These are phyloP conservation scores for Phainopepla nitens DNA, from an alignment of 2,113 vertebrate species.

Conservation along the genomic window DNA sequence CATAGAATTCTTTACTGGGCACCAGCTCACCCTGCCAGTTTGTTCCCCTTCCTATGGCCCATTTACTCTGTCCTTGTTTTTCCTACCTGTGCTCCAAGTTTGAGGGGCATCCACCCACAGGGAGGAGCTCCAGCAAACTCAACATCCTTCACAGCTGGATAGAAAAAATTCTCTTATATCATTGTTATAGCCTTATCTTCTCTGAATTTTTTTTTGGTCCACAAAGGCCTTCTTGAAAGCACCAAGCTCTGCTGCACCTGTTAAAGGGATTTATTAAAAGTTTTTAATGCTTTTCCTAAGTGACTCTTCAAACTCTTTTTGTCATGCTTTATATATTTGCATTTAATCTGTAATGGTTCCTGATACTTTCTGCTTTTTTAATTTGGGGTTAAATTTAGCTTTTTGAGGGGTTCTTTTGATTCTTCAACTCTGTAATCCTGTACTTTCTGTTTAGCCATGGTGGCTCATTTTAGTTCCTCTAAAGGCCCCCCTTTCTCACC, in stretches of 20 bases:
- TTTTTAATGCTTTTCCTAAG: background rate
- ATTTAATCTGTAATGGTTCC: background rate
- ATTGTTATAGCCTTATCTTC: background rate
- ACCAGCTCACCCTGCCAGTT: background rate
- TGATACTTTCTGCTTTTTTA: background rate
- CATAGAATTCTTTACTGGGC: background rate
- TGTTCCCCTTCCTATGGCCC: background rate
- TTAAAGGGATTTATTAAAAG: background rate
- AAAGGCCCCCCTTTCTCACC: background rate
- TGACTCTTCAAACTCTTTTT: background rate
- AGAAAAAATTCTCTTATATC: background rate
- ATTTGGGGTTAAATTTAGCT: background rate
- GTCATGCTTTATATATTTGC: background rate
- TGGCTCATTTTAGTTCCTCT: background rate
- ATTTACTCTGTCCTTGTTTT: background rate
- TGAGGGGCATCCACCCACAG: rapidly evolving
- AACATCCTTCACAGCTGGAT: background rate
- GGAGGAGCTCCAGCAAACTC: background rate
- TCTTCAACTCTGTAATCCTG: background rate
- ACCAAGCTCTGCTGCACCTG: background rate
- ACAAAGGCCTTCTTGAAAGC: background rate
- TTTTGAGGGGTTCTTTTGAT: background rate
- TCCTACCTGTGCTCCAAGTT: background rate
- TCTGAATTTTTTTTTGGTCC: background rate
- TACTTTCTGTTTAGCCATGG: background rate